A percentile compares a stretch with the other conserved stretches of the same genome.
phyloP scores from a whole-genome alignment of 2,797 vertebrate species.

The Saguinus oedipus region DNA sequence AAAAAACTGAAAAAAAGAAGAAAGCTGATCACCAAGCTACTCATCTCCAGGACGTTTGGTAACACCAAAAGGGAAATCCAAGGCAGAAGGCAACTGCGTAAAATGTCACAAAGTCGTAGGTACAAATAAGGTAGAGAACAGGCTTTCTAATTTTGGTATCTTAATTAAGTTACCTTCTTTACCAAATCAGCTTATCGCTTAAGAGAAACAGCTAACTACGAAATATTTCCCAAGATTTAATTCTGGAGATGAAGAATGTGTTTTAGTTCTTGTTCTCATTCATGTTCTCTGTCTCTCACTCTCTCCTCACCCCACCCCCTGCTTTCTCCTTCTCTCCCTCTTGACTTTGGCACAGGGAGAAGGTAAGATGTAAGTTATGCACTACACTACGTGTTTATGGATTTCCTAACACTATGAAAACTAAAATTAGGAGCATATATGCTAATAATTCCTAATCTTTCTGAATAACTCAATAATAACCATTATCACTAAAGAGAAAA shows the following conservation, averaged over 20 bases:
- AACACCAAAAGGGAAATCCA: background rate
- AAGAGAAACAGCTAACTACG: background rate
- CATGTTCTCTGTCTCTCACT: background rate
- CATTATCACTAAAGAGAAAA: conserved; percentile 6
- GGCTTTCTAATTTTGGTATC: background rate
- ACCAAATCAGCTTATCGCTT: background rate
- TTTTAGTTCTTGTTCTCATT: background rate
- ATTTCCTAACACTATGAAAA: background rate
- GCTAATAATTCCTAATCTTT: background rate
- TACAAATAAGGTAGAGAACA: background rate
- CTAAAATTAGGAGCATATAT: background rate
- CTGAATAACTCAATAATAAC: background rate
- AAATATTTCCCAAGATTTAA: background rate
- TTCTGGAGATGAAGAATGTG: background rate
- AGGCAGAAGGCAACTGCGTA: background rate
- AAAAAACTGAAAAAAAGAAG: background rate
- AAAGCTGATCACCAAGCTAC: background rate
- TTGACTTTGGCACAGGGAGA: background rate
- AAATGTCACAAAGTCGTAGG: background rate
- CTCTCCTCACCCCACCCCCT: background rate
- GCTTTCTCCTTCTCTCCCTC: too few relatives aligned
- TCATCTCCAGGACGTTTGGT: background rate
- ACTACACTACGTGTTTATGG: background rate
- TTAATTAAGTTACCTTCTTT: background rate
- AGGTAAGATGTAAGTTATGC: background rate